phyloP scores from a whole-genome alignment of 2,113 vertebrate species.

The Elanoides forficatus region DNA sequence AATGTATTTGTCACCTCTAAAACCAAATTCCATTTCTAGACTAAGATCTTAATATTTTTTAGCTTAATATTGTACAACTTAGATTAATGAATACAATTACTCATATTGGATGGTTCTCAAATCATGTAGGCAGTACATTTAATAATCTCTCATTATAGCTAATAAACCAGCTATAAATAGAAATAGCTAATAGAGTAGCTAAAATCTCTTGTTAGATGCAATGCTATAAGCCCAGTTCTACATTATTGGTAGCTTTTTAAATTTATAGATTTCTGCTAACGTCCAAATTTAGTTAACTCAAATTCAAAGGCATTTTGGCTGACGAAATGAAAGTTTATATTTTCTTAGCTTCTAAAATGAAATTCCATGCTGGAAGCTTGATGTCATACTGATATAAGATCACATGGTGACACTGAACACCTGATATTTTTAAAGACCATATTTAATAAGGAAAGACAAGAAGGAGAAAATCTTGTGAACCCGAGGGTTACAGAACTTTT shows the following conservation, averaged over 20 bases:
- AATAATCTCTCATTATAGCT: neutral
- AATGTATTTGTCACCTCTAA: conserved; percentile 32
- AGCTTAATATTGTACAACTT: neutral
- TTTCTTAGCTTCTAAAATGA: conserved; percentile 27
- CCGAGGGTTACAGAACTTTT: neutral
- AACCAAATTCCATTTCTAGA: conserved; percentile 22
- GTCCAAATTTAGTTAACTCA: neutral
- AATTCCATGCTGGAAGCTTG: neutral
- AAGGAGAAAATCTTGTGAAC: neutral
- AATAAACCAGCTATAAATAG: neutral
- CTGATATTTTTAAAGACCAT: neutral
- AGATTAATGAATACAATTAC: conserved; percentile 24
- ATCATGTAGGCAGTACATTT: neutral
- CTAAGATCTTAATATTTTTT: conserved; percentile 7
- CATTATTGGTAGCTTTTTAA: neutral
- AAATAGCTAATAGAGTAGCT: neutral
- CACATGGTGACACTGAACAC: neutral
- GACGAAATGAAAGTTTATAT: neutral
- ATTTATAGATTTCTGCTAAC: neutral
- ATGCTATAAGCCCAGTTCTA: neutral
- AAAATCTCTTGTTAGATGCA: neutral
- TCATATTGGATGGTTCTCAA: neutral
- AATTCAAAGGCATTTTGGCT: neutral
- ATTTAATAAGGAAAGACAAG: neutral
- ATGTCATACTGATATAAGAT: neutral